Evolutionary conservation across 2,113 vertebrate species (phyloP), one percentile per base, ranked within the genome.

Genomic region (Daphoenositta chrysoptera): DNA sequence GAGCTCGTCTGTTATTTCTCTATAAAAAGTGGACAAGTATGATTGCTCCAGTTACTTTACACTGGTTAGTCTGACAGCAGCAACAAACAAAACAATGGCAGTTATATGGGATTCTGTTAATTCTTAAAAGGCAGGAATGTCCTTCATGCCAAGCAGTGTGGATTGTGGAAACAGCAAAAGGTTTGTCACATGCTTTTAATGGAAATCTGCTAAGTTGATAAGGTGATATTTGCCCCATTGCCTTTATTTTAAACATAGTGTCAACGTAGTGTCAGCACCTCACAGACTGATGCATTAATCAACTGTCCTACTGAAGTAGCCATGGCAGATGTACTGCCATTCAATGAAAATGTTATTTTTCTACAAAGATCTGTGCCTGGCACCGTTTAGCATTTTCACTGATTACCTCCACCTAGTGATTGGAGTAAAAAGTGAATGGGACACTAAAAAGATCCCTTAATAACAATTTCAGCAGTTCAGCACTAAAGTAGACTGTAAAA

Each of bases 31-130:
- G 6, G 28, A 13, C 33, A 15, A 63, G 26, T 84, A 2, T 35
- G 54, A 53, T 54, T 33, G 33, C 56, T 89, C 23, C 21, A 8
- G n/a, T 63, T 76, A 20, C 21, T 72, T 87, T 42, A 69, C 31
- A 3, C n/a, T 61, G 21, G 13, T 81, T 81, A 75, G 47, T 42
- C 65, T 66, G 56, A 75, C 42, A 45, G 42, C 71, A 87, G 64
- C 0, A 0, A n/a, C 72, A 57, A 56, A 61, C 7, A 21, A 66
- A 84, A 54, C 42, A 69, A 8, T 10, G 11, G 17, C 27, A 53
- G 28, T 60, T 83, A 10, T 4, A 23, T 9, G 19, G 18, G 20
- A 26, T 24, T 90, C 44, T 68, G 22, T 68, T 82, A 56, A 31
- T 79, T 60, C 77, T 39, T 64, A 11, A 37, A 44, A 47, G 24